These are phyloP conservation scores for Mimachlamys varia DNA, from an alignment of 2,888 invertebrate species.

Conservation along the genomic window DNA sequence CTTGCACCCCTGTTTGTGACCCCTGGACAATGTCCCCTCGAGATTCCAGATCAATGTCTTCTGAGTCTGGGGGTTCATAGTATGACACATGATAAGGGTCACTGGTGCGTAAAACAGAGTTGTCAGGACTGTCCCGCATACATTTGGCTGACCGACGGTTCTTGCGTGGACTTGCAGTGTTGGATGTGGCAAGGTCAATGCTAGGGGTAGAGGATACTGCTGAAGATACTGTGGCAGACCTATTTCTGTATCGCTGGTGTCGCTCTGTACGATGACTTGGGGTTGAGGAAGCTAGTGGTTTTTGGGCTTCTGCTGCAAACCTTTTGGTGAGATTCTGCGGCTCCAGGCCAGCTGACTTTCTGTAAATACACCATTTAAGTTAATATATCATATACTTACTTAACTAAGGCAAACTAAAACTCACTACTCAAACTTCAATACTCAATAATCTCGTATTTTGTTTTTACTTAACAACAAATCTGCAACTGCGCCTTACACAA, in stretches of 20 bases:
- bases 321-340: constrained; percentile 57
- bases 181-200: constrained; percentile 37
- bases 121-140: constrained; percentile 50
- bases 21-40: constrained; percentile 55
- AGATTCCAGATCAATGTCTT: constrained; percentile 59
- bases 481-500: too few relatives aligned
- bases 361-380: constrained; percentile 87
- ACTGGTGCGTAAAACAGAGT: constrained; percentile 66
- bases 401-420: too few relatives aligned
- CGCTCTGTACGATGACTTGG: constrained; percentile 40
- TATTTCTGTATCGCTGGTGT: constrained; percentile 39
- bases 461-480: too few relatives aligned
- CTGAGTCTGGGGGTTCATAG: constrained; percentile 60
- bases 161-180: constrained; percentile 40
- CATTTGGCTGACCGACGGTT: constrained; percentile 37
- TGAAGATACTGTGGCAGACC: constrained; percentile 41
- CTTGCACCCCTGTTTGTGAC: constrained; percentile 58
- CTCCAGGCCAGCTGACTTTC: constrained; percentile 50
- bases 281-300: constrained; percentile 4
- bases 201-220: constrained; percentile 39
- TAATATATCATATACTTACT: too few relatives aligned
- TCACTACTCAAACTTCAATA: too few relatives aligned
- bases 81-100: constrained; percentile 69
- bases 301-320: constrained; percentile 43
- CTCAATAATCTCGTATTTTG: too few relatives aligned